Conservation (phyloP, 2,113 vertebrate genomes). For the Cyphomyrus discorhynchus region DNA sequence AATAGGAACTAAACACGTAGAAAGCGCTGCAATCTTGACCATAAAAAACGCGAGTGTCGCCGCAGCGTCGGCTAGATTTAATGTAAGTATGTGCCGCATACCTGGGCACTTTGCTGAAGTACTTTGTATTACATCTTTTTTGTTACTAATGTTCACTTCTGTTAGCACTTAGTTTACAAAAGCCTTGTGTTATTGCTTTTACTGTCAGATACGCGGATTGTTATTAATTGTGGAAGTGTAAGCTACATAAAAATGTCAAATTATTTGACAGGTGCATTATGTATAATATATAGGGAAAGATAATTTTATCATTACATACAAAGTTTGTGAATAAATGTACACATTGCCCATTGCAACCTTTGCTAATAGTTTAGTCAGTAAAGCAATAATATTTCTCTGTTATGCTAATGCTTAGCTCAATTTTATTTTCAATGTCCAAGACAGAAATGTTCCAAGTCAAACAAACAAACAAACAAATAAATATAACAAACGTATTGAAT, state of each 20-base stretch:
- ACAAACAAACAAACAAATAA: background rate
- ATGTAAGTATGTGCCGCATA: slow-evolving; percentile 44
- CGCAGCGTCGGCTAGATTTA: slow-evolving; percentile 52
- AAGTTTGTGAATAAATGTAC: background rate
- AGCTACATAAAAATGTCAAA: background rate
- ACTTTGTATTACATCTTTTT: background rate
- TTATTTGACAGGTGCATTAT: background rate
- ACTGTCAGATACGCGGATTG: background rate
- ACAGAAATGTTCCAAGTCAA: background rate
- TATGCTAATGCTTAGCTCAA: background rate
- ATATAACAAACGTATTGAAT: background rate
- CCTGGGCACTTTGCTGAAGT: background rate
- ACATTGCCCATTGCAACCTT: background rate
- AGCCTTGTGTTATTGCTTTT: background rate
- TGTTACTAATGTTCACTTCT: background rate
- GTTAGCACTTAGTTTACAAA: background rate
- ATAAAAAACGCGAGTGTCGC: slow-evolving; percentile 38
- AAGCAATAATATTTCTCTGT: background rate
- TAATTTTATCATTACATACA: background rate
- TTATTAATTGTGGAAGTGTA: background rate
- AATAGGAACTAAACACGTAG: slow-evolving; percentile 57
- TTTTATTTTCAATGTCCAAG: background rate
- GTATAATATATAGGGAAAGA: background rate
- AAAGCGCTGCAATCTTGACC: slow-evolving; percentile 49
- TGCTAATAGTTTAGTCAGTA: background rate